These are phyloP conservation scores for Trichonephila inaurata DNA, from an alignment of 1,140 invertebrate species.

Conservation along the genomic window DNA sequence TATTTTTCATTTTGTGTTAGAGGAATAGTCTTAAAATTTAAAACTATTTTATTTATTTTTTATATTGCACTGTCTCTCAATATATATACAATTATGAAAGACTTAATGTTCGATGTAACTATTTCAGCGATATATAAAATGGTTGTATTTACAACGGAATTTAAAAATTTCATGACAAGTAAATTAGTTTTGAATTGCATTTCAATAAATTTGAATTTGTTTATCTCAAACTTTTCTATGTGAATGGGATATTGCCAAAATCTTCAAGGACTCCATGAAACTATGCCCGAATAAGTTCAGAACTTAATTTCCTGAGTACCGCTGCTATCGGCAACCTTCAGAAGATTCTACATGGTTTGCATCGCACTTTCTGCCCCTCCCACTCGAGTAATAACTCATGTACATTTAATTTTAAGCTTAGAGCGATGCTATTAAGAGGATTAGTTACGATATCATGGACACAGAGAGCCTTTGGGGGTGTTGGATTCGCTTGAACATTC, in stretches of 20 bases:
- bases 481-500: constrained; percentile 33
- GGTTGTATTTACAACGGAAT: too few relatives aligned
- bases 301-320: constrained; percentile 60
- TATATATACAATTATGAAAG: too few relatives aligned
- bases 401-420: constrained; percentile 75
- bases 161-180: too few relatives aligned
- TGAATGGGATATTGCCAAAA: not conserved
- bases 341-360: not conserved
- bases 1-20: too few relatives aligned
- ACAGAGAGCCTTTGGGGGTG: constrained; percentile 29
- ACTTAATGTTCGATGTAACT: too few relatives aligned
- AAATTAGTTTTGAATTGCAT: too few relatives aligned
- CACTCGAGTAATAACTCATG: constrained; percentile 70
- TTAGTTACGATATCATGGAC: constrained; percentile 61
- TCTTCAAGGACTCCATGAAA: not conserved
- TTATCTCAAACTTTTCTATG: not conserved
- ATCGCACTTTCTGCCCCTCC: not conserved
- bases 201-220: too few relatives aligned
- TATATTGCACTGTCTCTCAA: too few relatives aligned
- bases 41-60: not conserved
- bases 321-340: constrained; percentile 61
- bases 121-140: too few relatives aligned
- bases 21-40: not conserved
- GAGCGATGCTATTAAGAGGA: constrained; percentile 66
- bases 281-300: constrained; percentile 53